phyloP scores from a whole-genome alignment of 2,797 vertebrate genomes.

The Nyctibius grandis region DNA sequence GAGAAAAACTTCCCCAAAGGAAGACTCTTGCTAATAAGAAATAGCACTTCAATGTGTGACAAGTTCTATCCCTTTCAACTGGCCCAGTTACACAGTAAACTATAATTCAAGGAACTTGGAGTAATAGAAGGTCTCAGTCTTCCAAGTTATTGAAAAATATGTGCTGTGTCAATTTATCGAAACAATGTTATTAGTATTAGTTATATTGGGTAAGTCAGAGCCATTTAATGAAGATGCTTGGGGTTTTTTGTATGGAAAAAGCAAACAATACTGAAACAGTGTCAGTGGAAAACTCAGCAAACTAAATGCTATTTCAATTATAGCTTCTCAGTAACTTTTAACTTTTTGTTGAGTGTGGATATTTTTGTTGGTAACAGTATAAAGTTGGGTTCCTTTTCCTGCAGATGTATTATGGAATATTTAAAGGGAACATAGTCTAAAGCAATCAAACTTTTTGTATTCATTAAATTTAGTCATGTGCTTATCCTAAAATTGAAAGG shows the following conservation, averaged over 20 bases:
- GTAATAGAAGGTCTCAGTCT: background rate
- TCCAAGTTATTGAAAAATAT: background rate
- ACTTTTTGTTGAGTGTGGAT: rapidly evolving
- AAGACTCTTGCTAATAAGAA: background rate
- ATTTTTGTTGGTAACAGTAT: background rate
- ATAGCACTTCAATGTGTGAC: background rate
- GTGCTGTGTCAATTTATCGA: background rate
- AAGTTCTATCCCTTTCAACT: background rate
- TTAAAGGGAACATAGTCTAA: background rate
- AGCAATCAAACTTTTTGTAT: background rate
- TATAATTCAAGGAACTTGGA: background rate
- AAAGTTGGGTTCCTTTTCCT: background rate
- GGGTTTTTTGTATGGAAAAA: background rate
- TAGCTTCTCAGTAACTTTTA: background rate
- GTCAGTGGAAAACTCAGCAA: background rate
- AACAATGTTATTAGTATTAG: background rate
- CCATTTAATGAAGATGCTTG: background rate
- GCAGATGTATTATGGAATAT: rapidly evolving
- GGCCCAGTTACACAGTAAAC: background rate
- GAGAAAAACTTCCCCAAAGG: background rate
- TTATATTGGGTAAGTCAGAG: background rate
- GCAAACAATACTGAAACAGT: background rate
- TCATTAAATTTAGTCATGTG: background rate
- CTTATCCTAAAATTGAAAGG: background rate
- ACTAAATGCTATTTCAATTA: background rate